Percentiles rank a stretch among this genome's conserved stretches.
phyloP scores from a whole-genome alignment of 2,888 invertebrate species.

The Portevinia maculata region DNA sequence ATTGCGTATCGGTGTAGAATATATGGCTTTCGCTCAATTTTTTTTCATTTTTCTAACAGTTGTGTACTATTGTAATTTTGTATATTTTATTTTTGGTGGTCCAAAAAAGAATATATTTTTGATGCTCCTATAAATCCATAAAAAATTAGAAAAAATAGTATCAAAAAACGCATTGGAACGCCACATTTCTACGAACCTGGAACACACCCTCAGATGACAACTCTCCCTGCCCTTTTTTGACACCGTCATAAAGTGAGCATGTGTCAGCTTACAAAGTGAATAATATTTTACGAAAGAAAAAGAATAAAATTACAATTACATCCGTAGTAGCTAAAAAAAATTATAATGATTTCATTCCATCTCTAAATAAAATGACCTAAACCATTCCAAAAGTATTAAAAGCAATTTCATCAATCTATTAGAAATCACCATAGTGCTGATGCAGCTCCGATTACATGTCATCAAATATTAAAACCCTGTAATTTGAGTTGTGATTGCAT shows the following conservation, averaged over 20 bases:
- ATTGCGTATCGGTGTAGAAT: too few relatives aligned
- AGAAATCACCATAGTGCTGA: not conserved
- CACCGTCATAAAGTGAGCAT: not conserved
- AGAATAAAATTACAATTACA: not conserved
- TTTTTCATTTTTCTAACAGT: too few relatives aligned
- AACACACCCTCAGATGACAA: not conserved
- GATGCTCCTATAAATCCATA: too few relatives aligned
- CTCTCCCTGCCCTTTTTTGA: not conserved
- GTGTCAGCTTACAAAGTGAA: not conserved
- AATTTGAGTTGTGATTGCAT: not conserved
- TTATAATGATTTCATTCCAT: not conserved
- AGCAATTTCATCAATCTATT: not conserved
- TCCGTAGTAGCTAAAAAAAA: too few relatives aligned
- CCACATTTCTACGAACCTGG: not conserved
- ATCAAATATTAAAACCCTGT: not conserved
- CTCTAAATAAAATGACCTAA: not conserved
- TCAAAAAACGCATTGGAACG: too few relatives aligned
- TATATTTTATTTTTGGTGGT: too few relatives aligned
- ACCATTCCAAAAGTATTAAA: not conserved
- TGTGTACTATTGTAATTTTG: too few relatives aligned
- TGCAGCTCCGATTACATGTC: not conserved
- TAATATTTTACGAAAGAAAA: not conserved
- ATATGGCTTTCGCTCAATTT: too few relatives aligned
- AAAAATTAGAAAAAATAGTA: too few relatives aligned
- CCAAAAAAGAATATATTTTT: too few relatives aligned